Evolutionary conservation across 2,113 vertebrate genomes (phyloP).

Genomic region (Serinus canaria): DNA sequence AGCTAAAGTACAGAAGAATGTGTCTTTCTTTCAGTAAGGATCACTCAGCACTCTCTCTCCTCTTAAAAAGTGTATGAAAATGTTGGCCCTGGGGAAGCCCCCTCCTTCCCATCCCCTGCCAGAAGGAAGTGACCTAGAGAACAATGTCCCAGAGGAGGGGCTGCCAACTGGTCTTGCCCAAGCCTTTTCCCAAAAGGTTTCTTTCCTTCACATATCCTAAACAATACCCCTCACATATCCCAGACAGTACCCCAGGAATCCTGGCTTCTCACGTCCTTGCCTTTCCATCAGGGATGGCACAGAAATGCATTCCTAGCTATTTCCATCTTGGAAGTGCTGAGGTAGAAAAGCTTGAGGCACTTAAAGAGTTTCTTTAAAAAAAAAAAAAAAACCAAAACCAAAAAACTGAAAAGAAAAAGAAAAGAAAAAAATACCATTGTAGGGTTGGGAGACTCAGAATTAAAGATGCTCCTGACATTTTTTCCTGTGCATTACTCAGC

Average conservation of each 20-base stretch:
- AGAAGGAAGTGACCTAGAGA: neutral
- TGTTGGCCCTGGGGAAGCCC: neutral
- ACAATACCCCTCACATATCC: neutral
- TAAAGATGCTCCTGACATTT: conserved; percentile 53
- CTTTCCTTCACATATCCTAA: neutral
- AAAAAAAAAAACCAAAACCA: no score
- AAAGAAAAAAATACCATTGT: neutral
- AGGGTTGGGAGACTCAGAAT: conserved; percentile 39
- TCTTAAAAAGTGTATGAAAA: neutral
- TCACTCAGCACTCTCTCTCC: conserved; percentile 23
- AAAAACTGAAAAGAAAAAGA: neutral
- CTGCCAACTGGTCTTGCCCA: neutral
- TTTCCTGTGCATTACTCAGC: conserved; percentile 63
- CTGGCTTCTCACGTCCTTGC: neutral
- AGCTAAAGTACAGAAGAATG: conserved; percentile 44
- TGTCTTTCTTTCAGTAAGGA: conserved; percentile 53
- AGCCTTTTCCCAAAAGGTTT: neutral
- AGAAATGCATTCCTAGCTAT: neutral
- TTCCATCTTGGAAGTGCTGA: conserved; percentile 9
- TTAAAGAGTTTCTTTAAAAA: neutral
- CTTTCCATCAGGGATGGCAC: neutral
- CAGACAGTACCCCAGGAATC: neutral
- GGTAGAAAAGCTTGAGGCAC: neutral
- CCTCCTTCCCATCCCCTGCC: neutral
- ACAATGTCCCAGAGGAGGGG: neutral